These are phyloP conservation scores for Nyctalus aviator DNA, from an alignment of 2,797 vertebrate species.

Conservation along the genomic window DNA sequence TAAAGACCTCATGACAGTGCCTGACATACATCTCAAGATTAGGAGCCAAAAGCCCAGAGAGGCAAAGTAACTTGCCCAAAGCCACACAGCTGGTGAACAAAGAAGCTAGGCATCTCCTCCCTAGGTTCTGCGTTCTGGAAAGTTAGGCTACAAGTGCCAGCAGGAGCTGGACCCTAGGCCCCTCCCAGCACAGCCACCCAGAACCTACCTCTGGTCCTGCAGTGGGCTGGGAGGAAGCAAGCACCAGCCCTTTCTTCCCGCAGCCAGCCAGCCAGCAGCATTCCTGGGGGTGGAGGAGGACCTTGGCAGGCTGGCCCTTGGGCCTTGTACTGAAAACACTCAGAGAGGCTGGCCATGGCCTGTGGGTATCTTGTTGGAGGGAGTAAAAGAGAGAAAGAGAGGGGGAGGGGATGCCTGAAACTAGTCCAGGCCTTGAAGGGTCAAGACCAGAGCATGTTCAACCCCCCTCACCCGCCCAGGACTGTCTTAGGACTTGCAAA, in stretches of 20 bases:
- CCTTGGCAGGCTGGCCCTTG: background rate
- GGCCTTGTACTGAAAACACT: background rate
- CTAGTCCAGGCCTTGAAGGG: background rate
- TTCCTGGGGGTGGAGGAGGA: constrained; percentile 28
- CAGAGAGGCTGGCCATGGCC: background rate
- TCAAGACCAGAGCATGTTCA: background rate
- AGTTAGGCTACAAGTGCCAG: background rate
- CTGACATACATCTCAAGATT: background rate
- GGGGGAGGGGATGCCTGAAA: no score
- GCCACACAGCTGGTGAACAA: background rate
- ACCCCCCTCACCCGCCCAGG: background rate
- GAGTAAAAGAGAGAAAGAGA: background rate
- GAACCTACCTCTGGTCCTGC: background rate
- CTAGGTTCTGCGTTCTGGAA: background rate
- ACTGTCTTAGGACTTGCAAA: background rate
- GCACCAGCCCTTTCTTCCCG: background rate
- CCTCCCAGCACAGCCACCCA: background rate
- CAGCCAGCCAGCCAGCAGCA: background rate
- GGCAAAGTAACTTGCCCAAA: background rate
- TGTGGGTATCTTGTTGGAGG: background rate
- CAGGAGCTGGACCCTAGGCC: background rate
- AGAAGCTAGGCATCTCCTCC: background rate
- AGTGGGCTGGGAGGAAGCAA: no score
- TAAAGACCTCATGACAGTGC: background rate
- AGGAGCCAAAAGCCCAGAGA: constrained; percentile 21